Evolutionary conservation across 2,113 vertebrate species (phyloP).

Genomic region (Ploceus nigricollis): DNA sequence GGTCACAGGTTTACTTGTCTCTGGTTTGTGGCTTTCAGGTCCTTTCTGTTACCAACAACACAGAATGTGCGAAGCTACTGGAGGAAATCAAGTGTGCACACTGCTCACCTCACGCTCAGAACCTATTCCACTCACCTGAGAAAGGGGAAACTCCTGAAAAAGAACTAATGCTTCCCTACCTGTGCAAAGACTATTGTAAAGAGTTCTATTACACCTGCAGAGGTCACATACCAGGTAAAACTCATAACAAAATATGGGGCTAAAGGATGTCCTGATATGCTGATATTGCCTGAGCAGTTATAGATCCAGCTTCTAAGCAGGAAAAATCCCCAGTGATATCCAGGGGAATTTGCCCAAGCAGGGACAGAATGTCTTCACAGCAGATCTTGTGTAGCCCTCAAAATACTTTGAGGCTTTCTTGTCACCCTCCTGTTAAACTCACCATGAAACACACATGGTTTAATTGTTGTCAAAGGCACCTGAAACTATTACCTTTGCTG

Average conservation of each 20-base stretch:
- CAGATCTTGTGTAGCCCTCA: neutral
- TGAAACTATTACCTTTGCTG: neutral
- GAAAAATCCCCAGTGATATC: neutral
- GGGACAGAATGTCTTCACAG: neutral
- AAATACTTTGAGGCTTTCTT: neutral
- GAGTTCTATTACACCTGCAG: constrained; percentile 98
- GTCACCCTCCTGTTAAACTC: neutral
- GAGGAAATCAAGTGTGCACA: constrained; percentile 96
- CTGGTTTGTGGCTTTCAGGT: constrained; percentile 84
- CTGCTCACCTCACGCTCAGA: constrained; percentile 95
- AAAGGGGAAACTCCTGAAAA: constrained; percentile 82
- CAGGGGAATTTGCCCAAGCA: neutral
- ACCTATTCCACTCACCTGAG: constrained; percentile 87
- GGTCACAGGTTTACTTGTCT: constrained; percentile 63
- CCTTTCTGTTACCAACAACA: constrained; percentile 94
- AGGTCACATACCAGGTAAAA: constrained; percentile 95
- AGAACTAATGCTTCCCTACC: constrained; percentile 85
- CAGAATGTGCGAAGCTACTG: constrained; percentile 92
- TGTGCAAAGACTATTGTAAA: constrained; percentile 97
- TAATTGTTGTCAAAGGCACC: neutral
- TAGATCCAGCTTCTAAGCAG: neutral
- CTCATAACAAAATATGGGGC: neutral
- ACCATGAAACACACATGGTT: neutral
- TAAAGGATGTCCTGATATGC: constrained; percentile 61
- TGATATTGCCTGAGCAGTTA: neutral